phyloP scores from a whole-genome alignment of 2,113 vertebrate genomes.

The Oplegnathus fasciatus region DNA sequence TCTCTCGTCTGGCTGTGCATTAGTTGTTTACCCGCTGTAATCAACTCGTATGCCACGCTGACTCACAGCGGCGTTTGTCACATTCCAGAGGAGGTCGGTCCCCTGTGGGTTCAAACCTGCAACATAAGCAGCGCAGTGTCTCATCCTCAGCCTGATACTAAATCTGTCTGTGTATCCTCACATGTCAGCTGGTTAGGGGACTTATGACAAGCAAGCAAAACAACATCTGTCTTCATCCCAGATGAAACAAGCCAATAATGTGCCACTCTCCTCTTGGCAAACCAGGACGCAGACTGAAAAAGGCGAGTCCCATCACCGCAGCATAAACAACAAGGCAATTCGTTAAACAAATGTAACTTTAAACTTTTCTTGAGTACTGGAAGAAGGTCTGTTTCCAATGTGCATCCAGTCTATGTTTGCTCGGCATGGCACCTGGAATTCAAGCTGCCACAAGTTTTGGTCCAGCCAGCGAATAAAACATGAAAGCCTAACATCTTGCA shows the following conservation, averaged over 20 bases:
- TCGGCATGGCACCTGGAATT: slow-evolving; percentile 57
- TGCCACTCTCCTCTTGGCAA: slow-evolving; percentile 55
- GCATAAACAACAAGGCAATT: slow-evolving; percentile 68
- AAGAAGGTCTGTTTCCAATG: slow-evolving; percentile 71
- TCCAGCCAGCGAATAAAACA: slow-evolving; percentile 42
- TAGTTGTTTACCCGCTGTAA: slow-evolving; percentile 38
- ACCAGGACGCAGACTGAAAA: slow-evolving; percentile 35
- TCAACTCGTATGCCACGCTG: neutral
- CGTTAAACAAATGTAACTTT: slow-evolving; percentile 73
- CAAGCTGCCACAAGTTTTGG: slow-evolving; percentile 25
- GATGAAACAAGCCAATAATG: slow-evolving; percentile 68
- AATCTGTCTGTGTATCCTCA: slow-evolving; percentile 68
- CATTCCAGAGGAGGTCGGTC: slow-evolving; percentile 31
- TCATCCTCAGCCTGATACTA: slow-evolving; percentile 51
- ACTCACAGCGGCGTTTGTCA: slow-evolving; percentile 9
- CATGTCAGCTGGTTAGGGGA: slow-evolving; percentile 57
- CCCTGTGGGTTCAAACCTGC: slow-evolving; percentile 16
- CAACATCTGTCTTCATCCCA: slow-evolving; percentile 71
- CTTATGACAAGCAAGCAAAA: slow-evolving; percentile 73
- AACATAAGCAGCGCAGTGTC: slow-evolving; percentile 4
- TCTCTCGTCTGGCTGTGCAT: slow-evolving; percentile 24
- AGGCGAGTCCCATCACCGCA: slow-evolving; percentile 51
- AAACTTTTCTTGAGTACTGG: slow-evolving; percentile 46
- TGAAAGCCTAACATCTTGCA: slow-evolving; percentile 40
- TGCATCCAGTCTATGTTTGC: slow-evolving; percentile 40